phyloP scores from a whole-genome alignment of 2,797 vertebrate species.

The Pampus argenteus region DNA sequence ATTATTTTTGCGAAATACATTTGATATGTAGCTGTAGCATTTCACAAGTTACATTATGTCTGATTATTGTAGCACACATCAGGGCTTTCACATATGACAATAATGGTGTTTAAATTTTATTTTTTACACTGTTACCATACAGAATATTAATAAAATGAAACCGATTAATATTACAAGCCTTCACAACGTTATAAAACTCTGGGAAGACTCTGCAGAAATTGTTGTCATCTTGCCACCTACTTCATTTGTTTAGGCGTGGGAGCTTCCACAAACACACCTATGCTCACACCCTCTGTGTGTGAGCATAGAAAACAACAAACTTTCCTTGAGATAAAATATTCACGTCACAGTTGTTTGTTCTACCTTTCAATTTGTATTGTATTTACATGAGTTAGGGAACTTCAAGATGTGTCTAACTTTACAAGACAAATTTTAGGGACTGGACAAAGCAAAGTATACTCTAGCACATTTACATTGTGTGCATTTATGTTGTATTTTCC shows the following conservation, averaged over 20 bases:
- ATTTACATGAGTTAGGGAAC: constrained; percentile 53
- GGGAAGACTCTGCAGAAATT: not conserved
- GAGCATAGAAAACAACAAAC: constrained; percentile 38
- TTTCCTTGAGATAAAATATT: constrained; percentile 22
- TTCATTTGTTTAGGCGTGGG: constrained; percentile 46
- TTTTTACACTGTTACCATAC: not conserved
- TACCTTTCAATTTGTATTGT: constrained; percentile 33
- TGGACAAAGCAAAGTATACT: not conserved
- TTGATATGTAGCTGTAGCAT: not conserved
- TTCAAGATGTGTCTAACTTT: constrained; percentile 43
- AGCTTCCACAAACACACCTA: constrained; percentile 21
- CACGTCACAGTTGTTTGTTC: constrained; percentile 19
- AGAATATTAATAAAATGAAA: not conserved
- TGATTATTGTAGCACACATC: not conserved
- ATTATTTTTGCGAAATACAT: not conserved
- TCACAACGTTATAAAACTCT: not conserved
- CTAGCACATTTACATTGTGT: constrained; percentile 28
- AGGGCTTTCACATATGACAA: not conserved
- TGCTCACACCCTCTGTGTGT: not conserved
- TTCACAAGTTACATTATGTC: not conserved
- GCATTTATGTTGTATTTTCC: not conserved
- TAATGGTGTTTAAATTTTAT: not conserved
- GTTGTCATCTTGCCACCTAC: not conserved
- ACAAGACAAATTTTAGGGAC: constrained; percentile 56
- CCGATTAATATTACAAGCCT: not conserved